Conservation (phyloP, 1,140 invertebrate species). For the Charaxes varanes region DNA sequence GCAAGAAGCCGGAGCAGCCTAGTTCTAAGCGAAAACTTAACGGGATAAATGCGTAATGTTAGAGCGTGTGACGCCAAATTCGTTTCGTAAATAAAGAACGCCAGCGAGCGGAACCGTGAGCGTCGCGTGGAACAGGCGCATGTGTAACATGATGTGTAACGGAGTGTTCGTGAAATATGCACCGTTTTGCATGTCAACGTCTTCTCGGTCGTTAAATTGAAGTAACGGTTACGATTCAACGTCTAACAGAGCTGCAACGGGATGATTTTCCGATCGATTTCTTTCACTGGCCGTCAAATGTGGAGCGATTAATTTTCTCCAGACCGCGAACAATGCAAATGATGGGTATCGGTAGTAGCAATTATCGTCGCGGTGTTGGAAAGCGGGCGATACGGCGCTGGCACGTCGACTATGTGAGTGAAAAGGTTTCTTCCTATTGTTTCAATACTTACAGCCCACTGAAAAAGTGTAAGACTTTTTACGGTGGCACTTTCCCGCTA, state of each 20-base stretch:
- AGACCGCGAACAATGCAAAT: slow-evolving; percentile 58
- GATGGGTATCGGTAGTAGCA: slow-evolving; percentile 55
- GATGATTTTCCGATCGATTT: slow-evolving; percentile 30
- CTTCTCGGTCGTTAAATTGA: slow-evolving; percentile 12
- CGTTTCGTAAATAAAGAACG: slow-evolving; percentile 21
- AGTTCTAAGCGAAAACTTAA: slow-evolving; percentile 17
- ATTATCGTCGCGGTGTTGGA: slow-evolving; percentile 49
- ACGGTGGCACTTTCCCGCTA: slow-evolving; percentile 42
- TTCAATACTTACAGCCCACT: slow-evolving; percentile 27
- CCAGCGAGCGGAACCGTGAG: slow-evolving; percentile 13
- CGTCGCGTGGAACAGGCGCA: slow-evolving; percentile 8
- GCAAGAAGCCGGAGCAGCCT: slow-evolving; percentile 70
- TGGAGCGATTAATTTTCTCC: slow-evolving; percentile 58
- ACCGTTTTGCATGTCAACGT: slow-evolving; percentile 5
- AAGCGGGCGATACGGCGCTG: slow-evolving; percentile 46
- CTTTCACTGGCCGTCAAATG: slow-evolving; percentile 38
- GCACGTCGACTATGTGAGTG: slow-evolving; percentile 48
- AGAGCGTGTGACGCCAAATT: slow-evolving; percentile 26
- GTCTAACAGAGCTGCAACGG: slow-evolving; percentile 9
- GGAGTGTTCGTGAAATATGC: slow-evolving; percentile 11
- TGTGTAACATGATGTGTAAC: no score
- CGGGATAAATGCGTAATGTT: slow-evolving; percentile 17
- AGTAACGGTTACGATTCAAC: slow-evolving; percentile 14
- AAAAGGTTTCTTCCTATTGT: slow-evolving; percentile 66
- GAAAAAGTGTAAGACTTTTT: slow-evolving; percentile 46